phyloP scores from a whole-genome alignment of 2,113 vertebrate genomes.

The Eudorcas thomsonii region DNA sequence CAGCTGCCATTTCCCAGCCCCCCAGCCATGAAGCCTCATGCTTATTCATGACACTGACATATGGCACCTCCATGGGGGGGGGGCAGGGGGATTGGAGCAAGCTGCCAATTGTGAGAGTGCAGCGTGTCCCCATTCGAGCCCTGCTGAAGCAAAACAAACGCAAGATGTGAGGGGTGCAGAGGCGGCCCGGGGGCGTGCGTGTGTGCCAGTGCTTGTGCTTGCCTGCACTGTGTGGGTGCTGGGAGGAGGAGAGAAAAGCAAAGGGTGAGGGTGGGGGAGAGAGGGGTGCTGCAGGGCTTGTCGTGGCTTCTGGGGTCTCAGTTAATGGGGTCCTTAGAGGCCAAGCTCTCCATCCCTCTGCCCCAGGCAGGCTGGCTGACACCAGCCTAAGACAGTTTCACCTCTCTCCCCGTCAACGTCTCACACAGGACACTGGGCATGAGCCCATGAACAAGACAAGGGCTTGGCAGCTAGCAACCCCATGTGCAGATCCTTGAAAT shows the following conservation, averaged over 20 bases:
- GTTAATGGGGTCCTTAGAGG: background rate
- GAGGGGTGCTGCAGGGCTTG: background rate
- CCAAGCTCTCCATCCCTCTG: background rate
- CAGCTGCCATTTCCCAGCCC: constrained; percentile 54
- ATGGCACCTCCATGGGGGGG: constrained; percentile 50
- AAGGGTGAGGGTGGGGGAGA: background rate
- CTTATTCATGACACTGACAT: constrained; percentile 66
- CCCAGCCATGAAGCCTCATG: background rate
- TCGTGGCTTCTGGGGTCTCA: background rate
- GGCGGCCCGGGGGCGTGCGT: constrained; percentile 47
- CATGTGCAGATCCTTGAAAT: background rate
- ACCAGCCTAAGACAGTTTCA: too few species aligned
- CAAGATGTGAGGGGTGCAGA: constrained; percentile 39
- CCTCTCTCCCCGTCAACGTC: background rate
- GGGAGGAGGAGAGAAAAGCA: background rate
- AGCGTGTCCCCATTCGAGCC: constrained; percentile 61
- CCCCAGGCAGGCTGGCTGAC: background rate
- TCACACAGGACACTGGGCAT: background rate
- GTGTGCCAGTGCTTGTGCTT: background rate
- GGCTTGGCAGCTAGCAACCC: background rate
- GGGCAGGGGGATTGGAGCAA: background rate
- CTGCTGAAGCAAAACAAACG: constrained; percentile 49
- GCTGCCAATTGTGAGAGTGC: constrained; percentile 57
- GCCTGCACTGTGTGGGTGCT: background rate
- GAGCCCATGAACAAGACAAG: background rate